A percentile compares a stretch with the other conserved stretches of the same genome.
Conservation (phyloP, 2,888 invertebrate species). For the Plagiodera versicolora region DNA sequence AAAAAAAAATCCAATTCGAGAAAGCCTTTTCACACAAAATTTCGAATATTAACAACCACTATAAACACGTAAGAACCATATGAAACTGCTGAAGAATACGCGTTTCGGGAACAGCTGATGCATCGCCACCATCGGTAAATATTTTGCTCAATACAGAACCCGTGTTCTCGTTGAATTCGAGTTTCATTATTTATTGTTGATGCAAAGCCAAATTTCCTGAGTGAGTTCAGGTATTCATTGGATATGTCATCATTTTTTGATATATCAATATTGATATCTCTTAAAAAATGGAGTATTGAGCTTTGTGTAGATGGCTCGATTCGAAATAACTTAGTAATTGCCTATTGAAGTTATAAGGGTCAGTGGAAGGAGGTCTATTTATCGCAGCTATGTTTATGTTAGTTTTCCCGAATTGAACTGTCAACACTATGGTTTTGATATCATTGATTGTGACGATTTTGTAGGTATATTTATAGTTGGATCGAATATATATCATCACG, state of each 20-base stretch:
- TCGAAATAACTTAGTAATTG: neutral
- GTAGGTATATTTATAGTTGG: neutral
- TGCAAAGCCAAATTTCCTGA: neutral
- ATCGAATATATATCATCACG: neutral
- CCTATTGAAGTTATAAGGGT: neutral
- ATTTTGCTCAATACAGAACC: neutral
- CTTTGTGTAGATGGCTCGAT: neutral
- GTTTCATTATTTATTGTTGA: neutral
- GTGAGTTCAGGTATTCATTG: neutral
- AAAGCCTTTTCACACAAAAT: no score
- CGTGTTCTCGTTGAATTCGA: neutral
- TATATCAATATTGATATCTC: slow-evolving; percentile 3
- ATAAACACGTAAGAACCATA: no score
- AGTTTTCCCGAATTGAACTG: neutral
- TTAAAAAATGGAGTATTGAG: slow-evolving; percentile 1
- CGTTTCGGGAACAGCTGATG: no score
- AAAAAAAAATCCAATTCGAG: no score
- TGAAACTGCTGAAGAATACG: no score
- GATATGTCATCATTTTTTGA: neutral
- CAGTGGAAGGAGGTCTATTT: neutral
- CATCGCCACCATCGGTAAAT: no score
- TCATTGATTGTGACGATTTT: no score
- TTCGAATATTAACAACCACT: no score
- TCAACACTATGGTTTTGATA: neutral
- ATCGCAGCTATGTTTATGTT: neutral